A percentile compares a stretch with the other conserved stretches of the same genome.
Evolutionary conservation across 37 sponge, comb jelly and placozoan species (phyloP).

Genomic region (Diacarnus erythraeanus): DNA sequence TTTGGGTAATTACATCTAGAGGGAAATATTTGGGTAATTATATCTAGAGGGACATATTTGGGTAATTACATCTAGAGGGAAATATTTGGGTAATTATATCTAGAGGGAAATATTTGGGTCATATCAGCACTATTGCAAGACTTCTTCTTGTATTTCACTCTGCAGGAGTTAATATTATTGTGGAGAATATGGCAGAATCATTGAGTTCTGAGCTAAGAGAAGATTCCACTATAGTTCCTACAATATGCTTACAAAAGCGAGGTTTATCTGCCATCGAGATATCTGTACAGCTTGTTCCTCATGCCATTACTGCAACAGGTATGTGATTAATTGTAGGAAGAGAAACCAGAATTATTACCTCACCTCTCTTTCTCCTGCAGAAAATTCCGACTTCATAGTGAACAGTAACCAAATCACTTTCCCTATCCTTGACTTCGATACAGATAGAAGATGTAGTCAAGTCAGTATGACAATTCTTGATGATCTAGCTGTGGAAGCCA

Average conservation of each 20-base stretch:
- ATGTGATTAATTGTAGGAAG: no score
- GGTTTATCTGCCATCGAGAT: not conserved
- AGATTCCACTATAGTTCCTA: not conserved
- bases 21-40: no score
- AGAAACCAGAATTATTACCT: not conserved
- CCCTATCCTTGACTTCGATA: not conserved
- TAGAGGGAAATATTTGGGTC: no score
- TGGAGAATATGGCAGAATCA: no score
- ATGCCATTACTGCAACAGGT: not conserved
- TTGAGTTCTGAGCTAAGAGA: no score
- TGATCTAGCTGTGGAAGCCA: slow-evolving; percentile 23
- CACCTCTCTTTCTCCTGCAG: not conserved
- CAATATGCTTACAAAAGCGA: not conserved
- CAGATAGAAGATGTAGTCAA: not conserved
- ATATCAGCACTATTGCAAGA: no score
- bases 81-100: no score
- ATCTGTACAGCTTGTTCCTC: not conserved
- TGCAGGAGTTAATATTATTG: not conserved
- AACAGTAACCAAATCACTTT: not conserved
- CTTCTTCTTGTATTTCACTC: no score
- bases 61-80: no score
- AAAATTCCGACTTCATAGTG: not conserved
- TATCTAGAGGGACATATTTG: no score
- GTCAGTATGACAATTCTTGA: slow-evolving; percentile 12
- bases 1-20: no score